phyloP scores from a whole-genome alignment of 2,113 vertebrate genomes.

The Catharus minimus region DNA sequence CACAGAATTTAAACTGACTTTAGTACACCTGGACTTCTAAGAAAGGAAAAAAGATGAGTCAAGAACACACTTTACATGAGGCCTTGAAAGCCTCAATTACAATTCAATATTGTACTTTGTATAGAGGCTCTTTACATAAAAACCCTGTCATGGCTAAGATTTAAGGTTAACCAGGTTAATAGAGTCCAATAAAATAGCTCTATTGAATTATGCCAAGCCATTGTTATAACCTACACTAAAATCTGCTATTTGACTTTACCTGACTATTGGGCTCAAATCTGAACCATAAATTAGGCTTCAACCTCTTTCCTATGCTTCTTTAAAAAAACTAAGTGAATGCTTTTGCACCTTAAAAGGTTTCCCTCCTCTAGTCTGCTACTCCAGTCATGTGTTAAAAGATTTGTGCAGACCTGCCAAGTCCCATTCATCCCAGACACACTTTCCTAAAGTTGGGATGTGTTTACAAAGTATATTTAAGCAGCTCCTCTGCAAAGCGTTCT shows the following conservation, averaged over 20 bases:
- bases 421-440: constrained; percentile 27
- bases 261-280: neutral
- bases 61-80: neutral
- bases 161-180: constrained; percentile 71
- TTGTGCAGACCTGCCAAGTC: constrained; percentile 36
- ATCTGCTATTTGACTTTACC: neutral
- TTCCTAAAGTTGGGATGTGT: constrained; percentile 18
- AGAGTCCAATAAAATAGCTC: constrained; percentile 62
- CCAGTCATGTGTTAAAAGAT: constrained; percentile 42
- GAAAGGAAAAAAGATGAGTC: neutral
- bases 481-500: neutral
- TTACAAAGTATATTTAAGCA: neutral
- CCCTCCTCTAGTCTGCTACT: constrained; percentile 32
- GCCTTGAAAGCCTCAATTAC: constrained; percentile 62
- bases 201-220: constrained; percentile 46
- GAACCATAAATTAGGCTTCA: neutral
- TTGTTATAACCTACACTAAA: constrained; percentile 12
- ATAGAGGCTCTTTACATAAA: constrained; percentile 54
- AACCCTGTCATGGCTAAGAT: constrained; percentile 53
- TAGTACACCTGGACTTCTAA: neutral
- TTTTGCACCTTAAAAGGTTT: constrained; percentile 28
- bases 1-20: neutral
- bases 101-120: constrained; percentile 58
- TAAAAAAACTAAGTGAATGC: neutral
- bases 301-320: neutral